phyloP scores from a whole-genome alignment of 2,113 vertebrate species.

The Bolborhynchus lineola region DNA sequence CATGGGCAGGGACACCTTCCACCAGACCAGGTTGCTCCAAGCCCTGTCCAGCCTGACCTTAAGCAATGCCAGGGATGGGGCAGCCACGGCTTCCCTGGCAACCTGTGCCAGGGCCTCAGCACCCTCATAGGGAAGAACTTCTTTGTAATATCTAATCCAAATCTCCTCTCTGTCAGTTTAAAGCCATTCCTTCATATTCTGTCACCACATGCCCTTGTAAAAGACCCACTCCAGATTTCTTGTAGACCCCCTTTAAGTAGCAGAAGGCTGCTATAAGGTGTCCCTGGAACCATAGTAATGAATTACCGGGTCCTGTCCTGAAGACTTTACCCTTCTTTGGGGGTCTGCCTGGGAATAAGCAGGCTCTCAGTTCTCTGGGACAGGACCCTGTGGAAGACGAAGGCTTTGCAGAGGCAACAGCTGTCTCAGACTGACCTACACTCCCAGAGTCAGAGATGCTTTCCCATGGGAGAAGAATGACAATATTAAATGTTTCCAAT shows the following conservation, averaged over 20 bases:
- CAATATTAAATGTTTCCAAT: background rate
- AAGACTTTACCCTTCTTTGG: background rate
- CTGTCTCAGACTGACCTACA: background rate
- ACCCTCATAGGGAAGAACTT: background rate
- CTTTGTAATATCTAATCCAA: background rate
- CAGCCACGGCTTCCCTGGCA: background rate
- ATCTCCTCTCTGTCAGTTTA: background rate
- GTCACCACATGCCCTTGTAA: background rate
- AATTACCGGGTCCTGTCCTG: background rate
- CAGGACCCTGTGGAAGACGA: background rate
- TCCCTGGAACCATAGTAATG: background rate
- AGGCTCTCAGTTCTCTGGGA: background rate
- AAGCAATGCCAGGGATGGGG: background rate
- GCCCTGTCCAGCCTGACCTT: background rate
- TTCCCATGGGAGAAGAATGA: background rate
- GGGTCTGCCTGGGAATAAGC: background rate
- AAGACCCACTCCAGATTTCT: background rate
- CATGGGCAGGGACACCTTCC: background rate
- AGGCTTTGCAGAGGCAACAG: background rate
- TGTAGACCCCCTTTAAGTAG: background rate
- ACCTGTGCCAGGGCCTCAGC: background rate
- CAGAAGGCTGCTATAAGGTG: background rate
- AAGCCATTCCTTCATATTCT: background rate
- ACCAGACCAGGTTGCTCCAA: background rate
- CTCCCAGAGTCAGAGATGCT: fast-evolving